A percentile compares a stretch with the other conserved stretches of the same genome.
Evolutionary conservation across 2,888 invertebrate genomes (phyloP).

Genomic region (Morinoia aosen): DNA sequence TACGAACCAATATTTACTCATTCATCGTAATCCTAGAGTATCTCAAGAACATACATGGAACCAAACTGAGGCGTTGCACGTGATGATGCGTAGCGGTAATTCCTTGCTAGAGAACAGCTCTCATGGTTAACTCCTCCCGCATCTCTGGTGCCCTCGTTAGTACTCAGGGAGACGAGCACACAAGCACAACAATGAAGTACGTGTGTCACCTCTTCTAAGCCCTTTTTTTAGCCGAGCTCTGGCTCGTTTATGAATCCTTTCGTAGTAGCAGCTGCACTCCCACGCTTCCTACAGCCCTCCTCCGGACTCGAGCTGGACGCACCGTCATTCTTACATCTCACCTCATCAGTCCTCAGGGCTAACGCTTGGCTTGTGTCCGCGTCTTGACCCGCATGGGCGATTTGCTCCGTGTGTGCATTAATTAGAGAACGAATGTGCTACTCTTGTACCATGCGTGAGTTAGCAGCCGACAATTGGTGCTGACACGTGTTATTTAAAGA

Average conservation of each 20-base stretch:
- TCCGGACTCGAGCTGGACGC: neutral
- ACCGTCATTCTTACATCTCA: neutral
- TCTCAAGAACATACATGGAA: neutral
- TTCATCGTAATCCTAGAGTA: neutral
- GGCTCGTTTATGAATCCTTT: constrained; percentile 42
- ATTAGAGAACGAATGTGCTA: neutral
- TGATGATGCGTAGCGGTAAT: neutral
- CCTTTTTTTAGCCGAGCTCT: constrained; percentile 5
- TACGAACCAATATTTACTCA: neutral
- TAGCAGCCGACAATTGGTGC: neutral
- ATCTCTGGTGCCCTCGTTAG: neutral
- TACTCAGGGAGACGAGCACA: neutral
- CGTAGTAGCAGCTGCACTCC: constrained; percentile 42
- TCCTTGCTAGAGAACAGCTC: neutral
- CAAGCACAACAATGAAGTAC: neutral
- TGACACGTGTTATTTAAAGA: neutral
- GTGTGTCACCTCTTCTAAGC: constrained; percentile 23
- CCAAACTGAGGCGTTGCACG: neutral
- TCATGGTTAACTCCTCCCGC: neutral
- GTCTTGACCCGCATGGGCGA: neutral
- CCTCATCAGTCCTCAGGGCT: neutral
- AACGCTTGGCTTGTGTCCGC: neutral
- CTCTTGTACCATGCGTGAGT: neutral
- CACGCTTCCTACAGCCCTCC: constrained; percentile 27
- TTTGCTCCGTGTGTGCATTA: neutral